phyloP scores from a whole-genome alignment of 1,140 invertebrate species.

The Andrena cerasifolii region DNA sequence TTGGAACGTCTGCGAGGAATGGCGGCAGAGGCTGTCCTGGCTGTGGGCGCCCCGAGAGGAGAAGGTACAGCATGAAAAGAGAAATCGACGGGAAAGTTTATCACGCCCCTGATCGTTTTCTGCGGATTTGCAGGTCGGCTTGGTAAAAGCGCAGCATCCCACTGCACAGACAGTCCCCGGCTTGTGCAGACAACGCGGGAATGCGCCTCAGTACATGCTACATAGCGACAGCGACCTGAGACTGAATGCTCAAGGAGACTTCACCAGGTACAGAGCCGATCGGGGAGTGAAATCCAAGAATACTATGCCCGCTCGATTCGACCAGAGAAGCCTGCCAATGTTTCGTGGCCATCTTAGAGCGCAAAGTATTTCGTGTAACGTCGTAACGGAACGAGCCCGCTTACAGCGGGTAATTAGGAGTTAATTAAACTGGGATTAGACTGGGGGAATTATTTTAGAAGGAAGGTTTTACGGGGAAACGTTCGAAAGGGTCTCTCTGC shows the following conservation, averaged over 20 bases:
- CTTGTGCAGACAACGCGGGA: conserved; percentile 75
- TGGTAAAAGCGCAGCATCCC: conserved; percentile 81
- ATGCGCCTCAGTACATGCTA: conserved; percentile 76
- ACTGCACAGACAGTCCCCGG: conserved; percentile 78
- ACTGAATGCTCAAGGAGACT: conserved; percentile 79
- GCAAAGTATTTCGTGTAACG: too few relatives aligned
- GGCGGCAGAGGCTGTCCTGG: conserved; percentile 79
- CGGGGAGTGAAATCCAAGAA: neutral
- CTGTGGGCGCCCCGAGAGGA: conserved; percentile 80
- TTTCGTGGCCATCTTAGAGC: too few relatives aligned
- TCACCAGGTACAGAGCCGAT: conserved; percentile 73
- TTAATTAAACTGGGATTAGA: too few relatives aligned
- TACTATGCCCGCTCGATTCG: too few relatives aligned
- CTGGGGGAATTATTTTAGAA: too few relatives aligned
- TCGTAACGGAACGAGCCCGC: too few relatives aligned
- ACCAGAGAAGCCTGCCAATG: too few relatives aligned
- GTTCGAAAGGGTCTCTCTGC: neutral
- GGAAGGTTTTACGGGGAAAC: too few relatives aligned
- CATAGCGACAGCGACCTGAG: conserved; percentile 80
- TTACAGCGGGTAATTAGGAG: too few relatives aligned
- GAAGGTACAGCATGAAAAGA: conserved; percentile 69
- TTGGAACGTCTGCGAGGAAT: conserved; percentile 80
- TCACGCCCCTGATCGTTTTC: neutral
- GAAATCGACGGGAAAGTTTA: neutral
- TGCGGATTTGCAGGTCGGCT: conserved; percentile 72